Conservation (phyloP, 2,888 invertebrate genomes). For the Dolichopus griseipennis region DNA sequence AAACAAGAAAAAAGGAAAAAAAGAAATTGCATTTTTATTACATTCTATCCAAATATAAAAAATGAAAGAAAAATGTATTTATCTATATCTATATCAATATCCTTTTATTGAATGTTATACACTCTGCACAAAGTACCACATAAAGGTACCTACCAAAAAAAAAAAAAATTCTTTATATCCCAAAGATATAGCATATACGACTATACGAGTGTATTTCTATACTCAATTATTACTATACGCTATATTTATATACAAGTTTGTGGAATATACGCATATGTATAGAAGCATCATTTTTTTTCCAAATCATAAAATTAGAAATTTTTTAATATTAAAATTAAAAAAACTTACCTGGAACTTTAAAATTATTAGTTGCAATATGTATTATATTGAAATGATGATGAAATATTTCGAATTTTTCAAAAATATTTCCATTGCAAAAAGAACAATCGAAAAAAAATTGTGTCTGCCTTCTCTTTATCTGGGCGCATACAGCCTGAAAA, state of each 20-base stretch:
- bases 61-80: neutral
- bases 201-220: neutral
- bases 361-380: conserved; percentile 1
- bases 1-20: neutral
- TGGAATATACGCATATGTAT: conserved; percentile 4
- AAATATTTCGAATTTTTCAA: conserved; percentile 1
- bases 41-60: neutral
- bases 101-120: neutral
- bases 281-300: conserved; percentile 1
- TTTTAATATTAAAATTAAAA: neutral
- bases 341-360: conserved; percentile 6
- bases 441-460: conserved; percentile 6
- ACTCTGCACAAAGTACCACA: conserved; percentile 6
- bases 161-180: conserved; percentile 4
- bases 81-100: conserved; percentile 1
- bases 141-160: neutral
- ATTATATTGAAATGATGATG: conserved; percentile 6
- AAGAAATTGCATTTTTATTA: conserved; percentile 1
- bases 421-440: conserved; percentile 6
- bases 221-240: conserved; percentile 6
- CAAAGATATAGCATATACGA: conserved; percentile 1
- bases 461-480: conserved; percentile 6
- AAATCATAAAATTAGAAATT: neutral
- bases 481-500: conserved; percentile 6
- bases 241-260: conserved; percentile 5